phyloP scores from a whole-genome alignment of 2,797 vertebrate species.

The Lagorchestes hirsutus region DNA sequence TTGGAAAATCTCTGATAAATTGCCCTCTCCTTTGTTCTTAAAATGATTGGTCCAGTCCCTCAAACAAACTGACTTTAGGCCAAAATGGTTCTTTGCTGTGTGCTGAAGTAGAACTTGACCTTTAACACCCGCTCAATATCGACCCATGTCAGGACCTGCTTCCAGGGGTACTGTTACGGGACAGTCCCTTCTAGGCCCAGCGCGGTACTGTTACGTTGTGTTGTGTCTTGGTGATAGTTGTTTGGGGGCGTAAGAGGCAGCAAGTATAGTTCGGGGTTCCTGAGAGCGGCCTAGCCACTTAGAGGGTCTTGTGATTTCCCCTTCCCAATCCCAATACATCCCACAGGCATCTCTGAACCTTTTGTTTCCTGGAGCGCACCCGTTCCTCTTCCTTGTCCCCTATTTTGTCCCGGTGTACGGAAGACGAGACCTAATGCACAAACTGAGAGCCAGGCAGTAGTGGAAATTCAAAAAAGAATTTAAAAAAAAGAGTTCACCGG shows the following conservation, averaged over 20 bases:
- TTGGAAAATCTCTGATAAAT: background rate
- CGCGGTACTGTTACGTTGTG: background rate
- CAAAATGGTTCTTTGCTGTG: background rate
- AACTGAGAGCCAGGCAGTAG: background rate
- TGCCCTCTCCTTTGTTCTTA: constrained; percentile 5
- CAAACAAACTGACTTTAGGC: background rate
- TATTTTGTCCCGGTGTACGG: background rate
- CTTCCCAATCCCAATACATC: background rate
- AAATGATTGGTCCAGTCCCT: constrained; percentile 3
- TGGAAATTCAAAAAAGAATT: constrained; percentile 13
- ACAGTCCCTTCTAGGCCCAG: background rate
- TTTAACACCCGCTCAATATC: background rate
- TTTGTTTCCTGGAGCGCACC: background rate
- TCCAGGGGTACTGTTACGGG: background rate
- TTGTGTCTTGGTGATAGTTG: background rate
- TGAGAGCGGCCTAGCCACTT: background rate
- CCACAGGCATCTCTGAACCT: background rate
- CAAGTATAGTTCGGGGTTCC: accelerated
- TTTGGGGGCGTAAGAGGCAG: accelerated
- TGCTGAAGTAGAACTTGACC: background rate
- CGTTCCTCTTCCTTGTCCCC: background rate
- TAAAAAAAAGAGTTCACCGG: background rate
- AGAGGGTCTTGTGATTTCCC: background rate
- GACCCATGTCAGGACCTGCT: background rate
- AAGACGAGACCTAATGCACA: background rate